Base-by-base conservation (phyloP, 1,140 invertebrate genomes). In the Patella vulgata region DNA sequence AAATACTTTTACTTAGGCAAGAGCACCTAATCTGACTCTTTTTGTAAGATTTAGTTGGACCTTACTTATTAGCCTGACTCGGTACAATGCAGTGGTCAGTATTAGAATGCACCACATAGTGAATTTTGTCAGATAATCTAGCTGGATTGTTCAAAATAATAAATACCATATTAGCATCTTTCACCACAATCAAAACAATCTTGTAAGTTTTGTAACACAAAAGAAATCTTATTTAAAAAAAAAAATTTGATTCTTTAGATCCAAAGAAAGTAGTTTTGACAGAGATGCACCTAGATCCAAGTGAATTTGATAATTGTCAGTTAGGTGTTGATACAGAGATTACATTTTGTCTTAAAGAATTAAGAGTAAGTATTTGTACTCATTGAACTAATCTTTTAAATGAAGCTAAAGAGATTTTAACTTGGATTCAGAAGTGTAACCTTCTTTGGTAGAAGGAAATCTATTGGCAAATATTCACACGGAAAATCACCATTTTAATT, bases 311-410 rank as follows among this genome's bases (percentile, higher is more conserved):
- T 55, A 85, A 86, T 40, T 95, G 90, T 74, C 81, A 82, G 50
- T 88, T 94, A 66, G 85, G 82, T 1, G 78, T 87, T 30, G 88
- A 91, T 66, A 89, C 90, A 11, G 86, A 87, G 33, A 88, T 95
- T 25, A 95, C 93, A 60, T 95, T 94, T 81, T 92, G 91, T 73
- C 85, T 94, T 31, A 93, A 92, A 81, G 93, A 94, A 79, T 88
- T 95, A 39, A 84, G 90, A 60, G 82, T 84, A 69, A 73, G 68
- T 55, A 6, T 42, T 5, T 12, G 11, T 17, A 9, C 21, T 23
- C 11, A 47, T 9, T 12, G 8, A 23, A 23, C 21, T 9, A 47
- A 23, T 52, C 11, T 27, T 25, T 9, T 9, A 14, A 23, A 31
- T 25, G 21, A 12, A 31, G 50, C n/a, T n/a, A n/a, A n/a, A n/a